Evolutionary conservation across 2,113 vertebrate genomes (phyloP).

Genomic region (Paratilapia polleni): DNA sequence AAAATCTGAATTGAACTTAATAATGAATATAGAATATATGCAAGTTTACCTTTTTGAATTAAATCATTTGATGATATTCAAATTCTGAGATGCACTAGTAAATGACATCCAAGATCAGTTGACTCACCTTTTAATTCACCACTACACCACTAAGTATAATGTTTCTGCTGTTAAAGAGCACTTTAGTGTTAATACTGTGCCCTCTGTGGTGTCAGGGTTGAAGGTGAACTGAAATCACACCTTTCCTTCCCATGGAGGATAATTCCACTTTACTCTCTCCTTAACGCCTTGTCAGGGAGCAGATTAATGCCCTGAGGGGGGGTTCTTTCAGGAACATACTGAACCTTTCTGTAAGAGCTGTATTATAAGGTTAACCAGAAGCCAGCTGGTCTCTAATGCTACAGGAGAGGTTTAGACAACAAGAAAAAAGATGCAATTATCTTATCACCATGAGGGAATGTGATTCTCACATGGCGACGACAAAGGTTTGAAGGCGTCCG

Average conservation of each 20-base stretch:
- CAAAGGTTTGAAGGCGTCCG: neutral
- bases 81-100: neutral
- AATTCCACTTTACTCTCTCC: conserved; percentile 13
- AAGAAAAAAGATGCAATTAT: neutral
- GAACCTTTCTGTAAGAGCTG: neutral
- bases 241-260: conserved; percentile 37
- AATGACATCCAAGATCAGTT: neutral
- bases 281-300: conserved; percentile 22
- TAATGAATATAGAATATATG: neutral
- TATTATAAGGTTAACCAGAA: neutral
- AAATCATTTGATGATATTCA: neutral
- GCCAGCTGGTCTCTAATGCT: conserved; percentile 4
- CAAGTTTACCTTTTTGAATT: neutral
- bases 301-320: conserved; percentile 26
- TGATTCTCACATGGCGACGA: neutral
- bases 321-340: conserved; percentile 4
- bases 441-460: neutral
- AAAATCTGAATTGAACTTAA: too few relatives aligned
- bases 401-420: neutral
- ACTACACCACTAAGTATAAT: neutral
- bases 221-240: conserved; percentile 27
- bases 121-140: neutral
- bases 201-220: neutral
- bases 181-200: neutral
- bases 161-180: conserved; percentile 17